Evolutionary conservation across 1,140 invertebrate genomes (phyloP).

Genomic region (Adoxophyes honmai): DNA sequence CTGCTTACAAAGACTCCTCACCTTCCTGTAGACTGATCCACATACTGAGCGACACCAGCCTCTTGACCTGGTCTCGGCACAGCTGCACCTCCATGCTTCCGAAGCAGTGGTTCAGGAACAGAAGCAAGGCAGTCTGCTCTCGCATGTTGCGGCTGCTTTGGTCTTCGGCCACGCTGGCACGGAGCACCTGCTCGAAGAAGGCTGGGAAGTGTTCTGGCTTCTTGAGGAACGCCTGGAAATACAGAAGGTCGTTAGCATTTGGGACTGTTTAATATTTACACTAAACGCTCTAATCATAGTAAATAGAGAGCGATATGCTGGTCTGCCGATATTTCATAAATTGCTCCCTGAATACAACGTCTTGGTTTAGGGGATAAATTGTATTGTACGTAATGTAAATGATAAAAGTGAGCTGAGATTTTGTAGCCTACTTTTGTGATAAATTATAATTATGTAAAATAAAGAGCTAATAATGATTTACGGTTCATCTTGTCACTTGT

Average conservation of each 20-base stretch:
- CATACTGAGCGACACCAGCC: slow-evolving; percentile 94
- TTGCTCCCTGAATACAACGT: no score
- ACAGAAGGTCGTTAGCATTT: background rate
- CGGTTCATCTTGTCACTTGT: no score
- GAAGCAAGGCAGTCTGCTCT: slow-evolving; percentile 92
- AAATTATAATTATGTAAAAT: no score
- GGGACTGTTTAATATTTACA: no score
- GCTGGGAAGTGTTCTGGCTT: slow-evolving; percentile 88
- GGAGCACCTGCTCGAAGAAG: slow-evolving; percentile 93
- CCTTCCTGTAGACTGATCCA: slow-evolving; percentile 94
- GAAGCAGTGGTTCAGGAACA: slow-evolving; percentile 97
- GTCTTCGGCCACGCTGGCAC: slow-evolving; percentile 81
- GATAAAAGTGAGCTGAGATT: no score
- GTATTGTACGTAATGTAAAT: no score
- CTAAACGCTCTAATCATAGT: no score
- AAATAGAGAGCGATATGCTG: no score
- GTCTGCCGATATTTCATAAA: no score
- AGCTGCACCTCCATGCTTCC: slow-evolving; percentile 97
- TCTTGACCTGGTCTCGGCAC: slow-evolving; percentile 94
- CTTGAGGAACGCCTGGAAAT: slow-evolving; percentile 85
- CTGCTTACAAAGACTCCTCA: slow-evolving; percentile 76
- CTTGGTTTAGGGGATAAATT: no score
- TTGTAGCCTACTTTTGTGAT: no score
- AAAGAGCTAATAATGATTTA: no score
- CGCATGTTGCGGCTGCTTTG: slow-evolving; percentile 76